Evolutionary conservation across 2,888 invertebrate genomes (phyloP).

Genomic region (Celastrina argiolus): DNA sequence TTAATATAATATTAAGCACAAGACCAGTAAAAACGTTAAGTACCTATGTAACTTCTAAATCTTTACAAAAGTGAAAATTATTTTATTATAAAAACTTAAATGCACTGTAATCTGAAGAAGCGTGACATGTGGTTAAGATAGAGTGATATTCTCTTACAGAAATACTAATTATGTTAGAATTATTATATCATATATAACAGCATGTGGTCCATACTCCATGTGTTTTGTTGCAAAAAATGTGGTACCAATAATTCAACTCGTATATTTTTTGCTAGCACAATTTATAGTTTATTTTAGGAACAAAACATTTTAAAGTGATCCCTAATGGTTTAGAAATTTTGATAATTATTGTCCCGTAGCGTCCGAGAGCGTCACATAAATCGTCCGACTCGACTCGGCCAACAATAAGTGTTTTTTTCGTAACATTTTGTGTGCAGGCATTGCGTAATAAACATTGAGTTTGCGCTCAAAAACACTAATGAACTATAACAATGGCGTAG

Average conservation of each 20-base stretch:
- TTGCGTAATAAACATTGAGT: background rate
- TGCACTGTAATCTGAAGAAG: too few species aligned
- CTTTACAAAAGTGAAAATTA: background rate
- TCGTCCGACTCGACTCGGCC: conserved; percentile 64
- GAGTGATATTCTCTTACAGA: background rate
- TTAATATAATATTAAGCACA: too few species aligned
- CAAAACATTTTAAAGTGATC: conserved; percentile 1
- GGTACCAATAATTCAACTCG: background rate
- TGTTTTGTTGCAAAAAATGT: conserved; percentile 12
- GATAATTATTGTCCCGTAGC: conserved; percentile 4
- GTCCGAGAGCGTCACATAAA: conserved; percentile 59
- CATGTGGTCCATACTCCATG: background rate
- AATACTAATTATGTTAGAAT: conserved; percentile 1
- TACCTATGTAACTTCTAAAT: too few species aligned
- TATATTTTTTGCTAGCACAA: background rate
- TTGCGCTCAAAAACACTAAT: conserved; percentile 31
- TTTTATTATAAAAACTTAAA: too few species aligned
- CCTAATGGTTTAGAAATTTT: conserved; percentile 17
- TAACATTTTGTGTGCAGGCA: conserved; percentile 2
- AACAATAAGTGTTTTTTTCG: conserved; percentile 2
- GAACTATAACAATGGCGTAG: background rate
- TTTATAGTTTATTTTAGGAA: conserved; percentile 20
- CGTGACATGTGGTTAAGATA: background rate
- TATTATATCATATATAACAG: conserved; percentile 13
- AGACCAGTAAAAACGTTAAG: too few species aligned